These are phyloP conservation scores for Bruchidius siliquastri DNA, from an alignment of 2,888 invertebrate genomes.

Conservation along the genomic window DNA sequence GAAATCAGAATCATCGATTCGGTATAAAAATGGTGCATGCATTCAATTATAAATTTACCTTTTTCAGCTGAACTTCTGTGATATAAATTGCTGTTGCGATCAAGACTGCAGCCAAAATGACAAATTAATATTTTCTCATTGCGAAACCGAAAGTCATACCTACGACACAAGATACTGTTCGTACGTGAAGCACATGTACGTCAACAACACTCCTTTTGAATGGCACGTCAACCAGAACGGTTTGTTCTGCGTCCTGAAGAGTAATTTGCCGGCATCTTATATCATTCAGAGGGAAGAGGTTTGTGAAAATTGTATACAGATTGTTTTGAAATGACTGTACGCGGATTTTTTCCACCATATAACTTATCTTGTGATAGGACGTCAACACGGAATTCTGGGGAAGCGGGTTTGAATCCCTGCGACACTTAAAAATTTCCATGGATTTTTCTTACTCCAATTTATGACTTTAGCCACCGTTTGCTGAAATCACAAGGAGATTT, in stretches of 20 bases:
- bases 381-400: no score
- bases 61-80: constrained; percentile 60
- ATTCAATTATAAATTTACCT: no score
- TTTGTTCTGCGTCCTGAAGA: constrained; percentile 57
- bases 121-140: constrained; percentile 57
- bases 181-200: constrained; percentile 51
- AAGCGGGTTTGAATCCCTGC: no score
- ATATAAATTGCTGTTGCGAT: constrained; percentile 84
- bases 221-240: constrained; percentile 45
- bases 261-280: constrained; percentile 52
- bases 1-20: no score
- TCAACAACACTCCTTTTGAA: constrained; percentile 51
- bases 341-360: no score
- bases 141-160: constrained; percentile 46
- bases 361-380: no score
- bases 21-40: no score
- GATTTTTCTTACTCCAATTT: no score
- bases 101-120: constrained; percentile 63
- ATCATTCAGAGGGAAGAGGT: constrained; percentile 37
- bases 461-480: no score
- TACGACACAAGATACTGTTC: constrained; percentile 51
- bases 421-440: no score
- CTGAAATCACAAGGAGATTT: no score
- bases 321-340: neutral
- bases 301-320: constrained; percentile 10